phyloP scores from a whole-genome alignment of 2,113 vertebrate genomes.

The Bolborhynchus lineola region DNA sequence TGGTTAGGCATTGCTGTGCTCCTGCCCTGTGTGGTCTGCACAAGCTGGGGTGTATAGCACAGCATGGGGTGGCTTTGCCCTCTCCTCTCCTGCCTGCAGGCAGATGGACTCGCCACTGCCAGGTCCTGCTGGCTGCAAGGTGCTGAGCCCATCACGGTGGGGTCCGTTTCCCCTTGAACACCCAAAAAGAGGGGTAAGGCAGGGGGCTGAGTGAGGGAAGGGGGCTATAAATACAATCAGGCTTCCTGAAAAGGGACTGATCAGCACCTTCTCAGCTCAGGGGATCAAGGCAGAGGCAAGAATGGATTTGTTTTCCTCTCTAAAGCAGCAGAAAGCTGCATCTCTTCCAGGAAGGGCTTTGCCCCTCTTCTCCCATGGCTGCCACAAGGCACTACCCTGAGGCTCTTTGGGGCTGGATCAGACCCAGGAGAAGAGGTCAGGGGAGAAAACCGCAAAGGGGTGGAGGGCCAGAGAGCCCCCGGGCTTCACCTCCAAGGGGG shows the following conservation, averaged over 20 bases:
- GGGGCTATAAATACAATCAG: neutral
- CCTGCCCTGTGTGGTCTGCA: neutral
- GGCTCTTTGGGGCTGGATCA: neutral
- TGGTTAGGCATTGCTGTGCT: accelerated
- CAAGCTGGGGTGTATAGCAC: neutral
- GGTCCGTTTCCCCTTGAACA: neutral
- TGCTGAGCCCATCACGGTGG: accelerated
- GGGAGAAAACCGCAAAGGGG: neutral
- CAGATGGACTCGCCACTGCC: accelerated
- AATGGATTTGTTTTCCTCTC: neutral
- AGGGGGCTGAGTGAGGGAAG: neutral
- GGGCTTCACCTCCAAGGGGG: neutral
- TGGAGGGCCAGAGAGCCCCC: neutral
- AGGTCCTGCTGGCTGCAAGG: accelerated
- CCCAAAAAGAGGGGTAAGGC: neutral
- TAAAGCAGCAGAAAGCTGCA: neutral
- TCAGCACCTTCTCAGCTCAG: neutral
- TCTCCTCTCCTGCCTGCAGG: neutral
- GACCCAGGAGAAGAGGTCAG: neutral
- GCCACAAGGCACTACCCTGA: accelerated
- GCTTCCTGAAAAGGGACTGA: neutral
- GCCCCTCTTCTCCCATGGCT: neutral
- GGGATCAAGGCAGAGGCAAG: accelerated
- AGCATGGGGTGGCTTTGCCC: neutral
- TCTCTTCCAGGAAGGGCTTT: neutral